phyloP scores from a whole-genome alignment of 1,140 invertebrate genomes.

The Bombus sylvicola region DNA sequence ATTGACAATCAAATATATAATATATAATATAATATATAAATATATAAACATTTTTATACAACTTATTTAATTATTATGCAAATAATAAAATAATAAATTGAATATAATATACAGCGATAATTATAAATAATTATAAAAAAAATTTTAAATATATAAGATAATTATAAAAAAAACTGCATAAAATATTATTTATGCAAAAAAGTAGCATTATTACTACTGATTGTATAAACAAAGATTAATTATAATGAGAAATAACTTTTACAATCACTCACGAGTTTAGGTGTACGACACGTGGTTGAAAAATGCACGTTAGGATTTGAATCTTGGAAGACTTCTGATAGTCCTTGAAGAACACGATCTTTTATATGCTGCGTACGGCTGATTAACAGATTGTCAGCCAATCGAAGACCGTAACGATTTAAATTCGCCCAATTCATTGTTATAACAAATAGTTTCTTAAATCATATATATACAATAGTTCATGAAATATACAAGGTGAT shows the following conservation, averaged over 20 bases:
- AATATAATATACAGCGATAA: neutral
- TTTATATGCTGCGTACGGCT: slow-evolving; percentile 13
- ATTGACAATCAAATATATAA: neutral
- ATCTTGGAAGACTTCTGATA: neutral
- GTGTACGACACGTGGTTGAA: slow-evolving; percentile 22
- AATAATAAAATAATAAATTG: neutral
- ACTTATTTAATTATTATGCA: neutral
- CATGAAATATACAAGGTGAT: neutral
- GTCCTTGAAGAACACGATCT: slow-evolving; percentile 13
- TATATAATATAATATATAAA: slow-evolving; percentile 1
- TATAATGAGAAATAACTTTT: neutral
- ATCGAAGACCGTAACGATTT: slow-evolving; percentile 59
- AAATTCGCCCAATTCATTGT: slow-evolving; percentile 47
- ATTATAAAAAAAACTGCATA: neutral
- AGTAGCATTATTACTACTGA: neutral
- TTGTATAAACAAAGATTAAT: neutral
- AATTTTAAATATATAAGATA: no score
- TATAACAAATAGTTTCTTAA: slow-evolving; percentile 36
- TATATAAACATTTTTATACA: neutral
- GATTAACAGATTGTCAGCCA: slow-evolving; percentile 47
- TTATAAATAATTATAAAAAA: no score
- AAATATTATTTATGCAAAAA: neutral
- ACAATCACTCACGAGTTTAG: slow-evolving; percentile 52
- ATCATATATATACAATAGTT: neutral
- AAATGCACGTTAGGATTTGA: slow-evolving; percentile 29